A percentile compares a stretch with the other conserved stretches of the same genome.
Conservation (phyloP, 2,797 vertebrate genomes). For the Centropyge bicolor region DNA sequence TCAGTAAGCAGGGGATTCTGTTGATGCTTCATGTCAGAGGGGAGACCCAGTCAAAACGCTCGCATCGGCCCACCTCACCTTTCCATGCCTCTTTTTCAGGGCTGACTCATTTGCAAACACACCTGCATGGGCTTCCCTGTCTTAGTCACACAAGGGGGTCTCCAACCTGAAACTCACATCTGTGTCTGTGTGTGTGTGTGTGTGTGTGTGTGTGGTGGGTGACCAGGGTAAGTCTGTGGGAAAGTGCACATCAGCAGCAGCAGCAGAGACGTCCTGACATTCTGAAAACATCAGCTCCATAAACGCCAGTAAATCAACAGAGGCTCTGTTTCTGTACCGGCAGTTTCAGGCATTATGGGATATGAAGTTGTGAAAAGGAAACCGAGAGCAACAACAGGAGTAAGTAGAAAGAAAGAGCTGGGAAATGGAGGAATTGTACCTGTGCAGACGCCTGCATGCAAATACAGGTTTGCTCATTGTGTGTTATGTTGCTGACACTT, state of each 20-base stretch:
- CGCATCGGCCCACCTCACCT: constrained; percentile 72
- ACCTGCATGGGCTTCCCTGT: constrained; percentile 81
- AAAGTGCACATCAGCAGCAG: constrained; percentile 25
- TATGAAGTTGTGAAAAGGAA: constrained; percentile 31
- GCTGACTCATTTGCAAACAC: constrained; percentile 73
- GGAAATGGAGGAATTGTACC: not conserved
- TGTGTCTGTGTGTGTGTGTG: constrained; percentile 34
- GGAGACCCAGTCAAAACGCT: constrained; percentile 74
- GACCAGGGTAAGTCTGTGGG: constrained; percentile 68
- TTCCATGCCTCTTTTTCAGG: constrained; percentile 74
- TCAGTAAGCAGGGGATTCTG: constrained; percentile 75
- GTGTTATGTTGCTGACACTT: constrained; percentile 1
- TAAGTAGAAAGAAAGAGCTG: constrained; percentile 44
- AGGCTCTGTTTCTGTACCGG: not conserved
- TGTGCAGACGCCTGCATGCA: not conserved
- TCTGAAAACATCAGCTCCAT: constrained; percentile 10
- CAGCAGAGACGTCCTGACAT: not conserved
- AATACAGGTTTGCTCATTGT: not conserved
- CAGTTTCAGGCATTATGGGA: constrained; percentile 38
- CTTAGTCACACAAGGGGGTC: constrained; percentile 76
- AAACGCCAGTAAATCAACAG: not conserved
- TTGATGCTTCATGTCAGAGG: constrained; percentile 65
- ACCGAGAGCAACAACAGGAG: constrained; percentile 33
- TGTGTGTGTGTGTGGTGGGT: constrained; percentile 56
- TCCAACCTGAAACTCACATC: constrained; percentile 70